A percentile compares a stretch with the other conserved stretches of the same genome.
phyloP scores from a whole-genome alignment of 1,140 invertebrate genomes.

The Pantala flavescens region DNA sequence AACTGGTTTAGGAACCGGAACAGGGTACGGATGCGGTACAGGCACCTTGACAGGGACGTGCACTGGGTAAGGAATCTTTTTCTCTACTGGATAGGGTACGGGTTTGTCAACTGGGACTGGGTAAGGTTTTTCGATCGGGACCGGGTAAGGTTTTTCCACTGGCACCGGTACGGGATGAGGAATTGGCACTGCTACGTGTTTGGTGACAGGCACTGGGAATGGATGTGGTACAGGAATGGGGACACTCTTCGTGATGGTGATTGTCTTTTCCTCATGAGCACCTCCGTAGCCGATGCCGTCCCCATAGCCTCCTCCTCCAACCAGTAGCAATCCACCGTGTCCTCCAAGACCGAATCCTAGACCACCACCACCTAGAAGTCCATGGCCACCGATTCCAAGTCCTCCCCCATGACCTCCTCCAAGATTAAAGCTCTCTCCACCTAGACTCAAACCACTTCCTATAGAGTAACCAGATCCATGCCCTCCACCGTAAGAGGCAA shows the following conservation, averaged over 20 bases:
- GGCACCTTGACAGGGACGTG: neutral
- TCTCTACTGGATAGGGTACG: slow-evolving; percentile 61
- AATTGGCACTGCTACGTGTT: slow-evolving; percentile 17
- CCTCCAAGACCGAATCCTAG: neutral
- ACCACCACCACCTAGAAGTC: slow-evolving; percentile 34
- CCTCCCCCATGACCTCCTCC: slow-evolving; percentile 32
- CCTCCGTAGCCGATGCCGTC: neutral
- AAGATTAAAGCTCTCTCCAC: slow-evolving; percentile 30
- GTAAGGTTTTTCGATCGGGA: slow-evolving; percentile 42
- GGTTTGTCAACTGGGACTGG: slow-evolving; percentile 47
- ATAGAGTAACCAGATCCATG: too few relatives aligned
- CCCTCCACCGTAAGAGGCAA: too few relatives aligned
- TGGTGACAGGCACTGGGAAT: neutral
- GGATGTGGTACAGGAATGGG: slow-evolving; percentile 12
- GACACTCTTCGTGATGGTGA: slow-evolving; percentile 11
- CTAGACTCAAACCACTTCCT: slow-evolving; percentile 19
- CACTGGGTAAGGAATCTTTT: slow-evolving; percentile 47
- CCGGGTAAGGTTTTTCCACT: slow-evolving; percentile 44
- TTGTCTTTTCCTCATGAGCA: slow-evolving; percentile 32
- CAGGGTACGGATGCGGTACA: slow-evolving; percentile 11
- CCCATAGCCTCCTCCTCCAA: neutral
- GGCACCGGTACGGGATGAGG: slow-evolving; percentile 15
- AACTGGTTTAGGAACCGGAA: slow-evolving; percentile 7
- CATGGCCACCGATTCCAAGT: slow-evolving; percentile 28
- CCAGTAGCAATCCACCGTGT: neutral